Evolutionary conservation across 53 echinoderm and acorn worm genomes (phyloP).

Genomic region (Holothuria scabra): DNA sequence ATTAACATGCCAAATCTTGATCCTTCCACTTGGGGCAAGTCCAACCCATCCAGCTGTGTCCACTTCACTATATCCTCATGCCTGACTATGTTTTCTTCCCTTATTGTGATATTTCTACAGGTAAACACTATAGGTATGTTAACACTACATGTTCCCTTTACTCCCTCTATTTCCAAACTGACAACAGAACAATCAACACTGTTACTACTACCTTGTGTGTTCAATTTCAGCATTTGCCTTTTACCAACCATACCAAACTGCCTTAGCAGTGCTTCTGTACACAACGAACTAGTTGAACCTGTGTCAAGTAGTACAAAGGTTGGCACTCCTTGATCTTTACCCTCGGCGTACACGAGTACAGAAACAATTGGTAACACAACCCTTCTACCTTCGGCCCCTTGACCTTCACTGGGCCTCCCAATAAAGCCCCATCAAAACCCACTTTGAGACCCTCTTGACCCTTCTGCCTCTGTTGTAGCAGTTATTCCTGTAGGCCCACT

Average conservation of each 20-base stretch:
- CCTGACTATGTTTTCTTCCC: slow-evolving; percentile 16
- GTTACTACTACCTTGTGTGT: slow-evolving; percentile 41
- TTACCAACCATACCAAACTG: slow-evolving; percentile 44
- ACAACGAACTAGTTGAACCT: slow-evolving; percentile 58
- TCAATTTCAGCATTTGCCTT: slow-evolving; percentile 40
- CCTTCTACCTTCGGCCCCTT: slow-evolving; percentile 38
- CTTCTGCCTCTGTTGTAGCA: background rate
- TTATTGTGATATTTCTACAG: slow-evolving; percentile 18
- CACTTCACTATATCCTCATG: slow-evolving; percentile 19
- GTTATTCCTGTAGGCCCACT: no score
- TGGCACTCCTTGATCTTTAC: slow-evolving; percentile 1
- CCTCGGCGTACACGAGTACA: slow-evolving; percentile 39
- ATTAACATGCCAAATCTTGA: slow-evolving; percentile 56
- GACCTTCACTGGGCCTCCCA: background rate
- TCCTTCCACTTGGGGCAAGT: slow-evolving; percentile 19
- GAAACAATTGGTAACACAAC: slow-evolving; percentile 58
- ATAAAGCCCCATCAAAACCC: slow-evolving; percentile 16
- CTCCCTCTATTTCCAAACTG: slow-evolving; percentile 51
- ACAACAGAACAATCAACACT: slow-evolving; percentile 20
- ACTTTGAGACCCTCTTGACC: background rate
- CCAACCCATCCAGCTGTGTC: slow-evolving; percentile 50
- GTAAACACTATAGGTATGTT: slow-evolving; percentile 42
- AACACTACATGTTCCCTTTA: slow-evolving; percentile 28
- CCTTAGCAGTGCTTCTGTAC: slow-evolving; percentile 37
- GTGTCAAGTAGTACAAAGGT: slow-evolving; percentile 68